Conservation (phyloP, 1,140 invertebrate species). For the Procambarus virginalis region DNA sequence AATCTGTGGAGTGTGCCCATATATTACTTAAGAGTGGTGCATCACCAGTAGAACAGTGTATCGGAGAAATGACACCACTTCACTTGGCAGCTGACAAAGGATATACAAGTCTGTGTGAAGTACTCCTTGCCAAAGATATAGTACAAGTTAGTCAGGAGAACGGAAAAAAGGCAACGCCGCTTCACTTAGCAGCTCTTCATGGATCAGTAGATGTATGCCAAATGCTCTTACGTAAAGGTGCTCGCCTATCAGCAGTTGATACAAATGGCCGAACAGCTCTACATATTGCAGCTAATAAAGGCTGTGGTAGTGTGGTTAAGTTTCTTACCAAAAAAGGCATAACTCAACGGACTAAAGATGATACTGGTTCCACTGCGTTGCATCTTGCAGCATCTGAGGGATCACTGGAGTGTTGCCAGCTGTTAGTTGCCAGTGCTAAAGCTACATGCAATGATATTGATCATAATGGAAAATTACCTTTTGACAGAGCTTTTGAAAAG, state of each 20-base stretch:
- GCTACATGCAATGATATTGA: conserved; percentile 27
- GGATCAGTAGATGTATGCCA: conserved; percentile 53
- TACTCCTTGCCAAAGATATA: conserved; percentile 26
- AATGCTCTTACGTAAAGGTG: conserved; percentile 53
- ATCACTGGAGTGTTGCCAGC: conserved; percentile 32
- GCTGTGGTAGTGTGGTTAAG: conserved; percentile 30
- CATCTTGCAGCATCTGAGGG: conserved; percentile 47
- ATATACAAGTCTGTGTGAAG: conserved; percentile 48
- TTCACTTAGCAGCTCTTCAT: conserved; percentile 53
- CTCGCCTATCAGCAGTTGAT: conserved; percentile 41
- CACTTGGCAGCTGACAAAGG: conserved; percentile 59
- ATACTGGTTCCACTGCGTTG: conserved; percentile 31
- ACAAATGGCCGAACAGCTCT: conserved; percentile 32
- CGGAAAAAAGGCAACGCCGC: conserved; percentile 35
- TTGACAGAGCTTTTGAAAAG: conserved; percentile 49
- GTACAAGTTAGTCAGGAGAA: conserved; percentile 58
- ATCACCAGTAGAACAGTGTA: conserved; percentile 36
- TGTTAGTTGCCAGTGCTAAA: conserved; percentile 30
- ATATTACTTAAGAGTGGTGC: conserved; percentile 39
- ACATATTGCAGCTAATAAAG: conserved; percentile 44
- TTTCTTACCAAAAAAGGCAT: conserved; percentile 30
- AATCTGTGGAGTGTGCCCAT: conserved; percentile 43
- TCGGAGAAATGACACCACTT: conserved; percentile 50
- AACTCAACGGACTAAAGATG: conserved; percentile 40
- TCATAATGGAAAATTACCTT: conserved; percentile 34